Base-by-base conservation (phyloP, 2,888 invertebrate species). In the Pheosia gnoma region DNA sequence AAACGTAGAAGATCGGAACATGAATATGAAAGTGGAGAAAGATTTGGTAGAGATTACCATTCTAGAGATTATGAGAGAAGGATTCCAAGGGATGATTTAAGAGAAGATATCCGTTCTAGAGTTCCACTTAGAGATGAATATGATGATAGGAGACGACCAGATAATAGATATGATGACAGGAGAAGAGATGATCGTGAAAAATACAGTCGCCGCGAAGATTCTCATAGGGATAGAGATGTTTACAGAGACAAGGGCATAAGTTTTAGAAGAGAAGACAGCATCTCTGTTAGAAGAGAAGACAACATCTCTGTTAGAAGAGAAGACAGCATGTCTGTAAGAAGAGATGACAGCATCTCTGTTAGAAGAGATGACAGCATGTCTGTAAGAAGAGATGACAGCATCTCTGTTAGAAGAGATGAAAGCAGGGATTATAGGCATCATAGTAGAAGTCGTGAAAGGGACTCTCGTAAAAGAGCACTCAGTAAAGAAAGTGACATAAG, bases 371-470 rank as follows among this genome's bases (percentile, higher is more conserved):
- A 62, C 51, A 59, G 49, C n/a, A 59, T 25, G 25, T 25, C 25
- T 25, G 25, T 25, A 25, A 25, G 25, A 25, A 25, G 25, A 25
- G 25, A 25, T 25, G 25, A 25, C 25, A 25, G 25, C 25, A 25
- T 25, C 25, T 25, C 25, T 10, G 61, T 59, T 47, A 58, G 61
- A 52, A 41, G 38, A 43, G 57, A 43, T 37, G 59, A 62, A 55
- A 59, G 49, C n/a, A 59, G 57, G 8, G 49, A 62, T 51, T 64
- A 62, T 58, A 62, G 65, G 56, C 74, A 74, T 49, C 84, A 84
- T n/a, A 87, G 87, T 68, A 81, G 78, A 65, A 91, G 90, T 76
- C 81, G 71, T 47, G 92, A 92, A n/a, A 82, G 66, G 59, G 90
- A 90, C 9, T 75, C 77, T 41, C 86, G 89, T 49, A 92, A 91